Conservation (phyloP, 2,797 vertebrate species). For the Trachops cirrhosus region DNA sequence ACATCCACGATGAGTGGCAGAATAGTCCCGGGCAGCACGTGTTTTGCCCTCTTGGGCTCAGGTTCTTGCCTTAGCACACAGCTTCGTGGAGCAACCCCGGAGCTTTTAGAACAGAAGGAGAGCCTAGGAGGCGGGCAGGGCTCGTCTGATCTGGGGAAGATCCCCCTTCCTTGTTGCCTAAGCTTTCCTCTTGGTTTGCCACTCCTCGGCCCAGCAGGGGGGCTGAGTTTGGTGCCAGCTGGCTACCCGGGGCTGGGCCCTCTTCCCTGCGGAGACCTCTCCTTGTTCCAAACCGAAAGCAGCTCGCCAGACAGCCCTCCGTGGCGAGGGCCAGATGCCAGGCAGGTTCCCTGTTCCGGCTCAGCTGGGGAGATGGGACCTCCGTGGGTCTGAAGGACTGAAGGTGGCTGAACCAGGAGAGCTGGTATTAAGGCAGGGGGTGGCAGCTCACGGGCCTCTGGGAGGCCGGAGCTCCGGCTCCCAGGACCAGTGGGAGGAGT, state of each 20-base stretch:
- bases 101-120: not conserved
- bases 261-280: not conserved
- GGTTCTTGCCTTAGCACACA: not conserved
- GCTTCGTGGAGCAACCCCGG: not conserved
- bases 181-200: constrained; percentile 11
- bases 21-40: not conserved
- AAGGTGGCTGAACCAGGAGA: not conserved
- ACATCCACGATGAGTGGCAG: not conserved
- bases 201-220: not conserved
- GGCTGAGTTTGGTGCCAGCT: not conserved
- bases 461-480: not conserved
- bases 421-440: not conserved
- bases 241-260: not conserved
- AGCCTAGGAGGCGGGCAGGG: not conserved
- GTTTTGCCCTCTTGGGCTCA: not conserved
- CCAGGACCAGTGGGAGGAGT: not conserved
- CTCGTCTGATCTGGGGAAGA: not conserved
- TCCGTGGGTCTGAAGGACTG: not conserved
- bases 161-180: not conserved
- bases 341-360: not conserved
- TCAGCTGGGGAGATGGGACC: not conserved
- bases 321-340: not conserved
- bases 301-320: not conserved
- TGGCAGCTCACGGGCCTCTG: not conserved
- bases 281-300: not conserved